phyloP scores from a whole-genome alignment of 2,797 vertebrate species.

The Hydrolagus colliei region DNA sequence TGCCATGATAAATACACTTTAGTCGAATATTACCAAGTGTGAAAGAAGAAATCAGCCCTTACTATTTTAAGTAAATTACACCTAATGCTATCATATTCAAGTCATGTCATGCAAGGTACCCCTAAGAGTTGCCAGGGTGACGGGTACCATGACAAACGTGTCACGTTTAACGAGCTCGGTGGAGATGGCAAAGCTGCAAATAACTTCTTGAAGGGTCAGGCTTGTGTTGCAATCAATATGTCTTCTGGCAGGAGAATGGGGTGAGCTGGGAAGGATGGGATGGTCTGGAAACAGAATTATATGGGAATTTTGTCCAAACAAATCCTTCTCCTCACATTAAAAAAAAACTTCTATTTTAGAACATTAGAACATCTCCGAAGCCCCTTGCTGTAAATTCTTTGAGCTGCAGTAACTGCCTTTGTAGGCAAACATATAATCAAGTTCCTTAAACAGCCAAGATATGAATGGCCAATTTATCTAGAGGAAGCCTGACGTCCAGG shows the following conservation, averaged over 20 bases:
- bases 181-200: not conserved
- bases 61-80: not conserved
- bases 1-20: not conserved
- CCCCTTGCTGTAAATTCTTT: too few relatives aligned
- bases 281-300: not conserved
- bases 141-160: not conserved
- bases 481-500: too few relatives aligned
- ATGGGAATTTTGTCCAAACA: not conserved
- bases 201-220: not conserved
- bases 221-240: not conserved
- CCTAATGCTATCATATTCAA: too few relatives aligned
- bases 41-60: not conserved
- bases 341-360: too few relatives aligned
- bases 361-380: too few relatives aligned
- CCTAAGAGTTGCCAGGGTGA: slow-evolving; percentile 10
- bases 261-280: not conserved
- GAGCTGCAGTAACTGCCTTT: too few relatives aligned
- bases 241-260: not conserved
- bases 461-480: too few relatives aligned
- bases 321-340: not conserved
- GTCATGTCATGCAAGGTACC: not conserved
- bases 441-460: too few relatives aligned
- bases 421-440: too few relatives aligned
- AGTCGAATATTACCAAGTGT: too few relatives aligned
- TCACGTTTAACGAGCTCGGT: not conserved